Base-by-base conservation (phyloP, 2,113 vertebrate genomes). In the Recurvirostra avosetta region DNA sequence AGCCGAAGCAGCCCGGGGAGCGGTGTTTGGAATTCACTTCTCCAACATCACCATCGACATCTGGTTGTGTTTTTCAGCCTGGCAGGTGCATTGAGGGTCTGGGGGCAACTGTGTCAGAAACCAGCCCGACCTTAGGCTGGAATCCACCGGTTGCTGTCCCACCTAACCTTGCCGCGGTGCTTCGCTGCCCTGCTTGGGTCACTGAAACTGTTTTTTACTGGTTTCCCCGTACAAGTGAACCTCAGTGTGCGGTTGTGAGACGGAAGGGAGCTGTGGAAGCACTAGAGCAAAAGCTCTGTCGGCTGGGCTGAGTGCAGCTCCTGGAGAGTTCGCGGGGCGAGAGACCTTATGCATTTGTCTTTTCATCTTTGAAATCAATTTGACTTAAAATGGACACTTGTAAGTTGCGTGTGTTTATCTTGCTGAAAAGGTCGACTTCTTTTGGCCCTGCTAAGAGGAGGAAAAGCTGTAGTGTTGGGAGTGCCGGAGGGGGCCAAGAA, bases 141-240 rank as follows among this genome's bases (percentile, higher is more conserved):
- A n/a, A 36, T 19, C 53, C 1, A 0, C 0, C 0, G 15, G 27
- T 74, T 32, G 12, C 27, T 56, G 49, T 56, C 65, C 61, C 1
- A 1, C 15, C 19, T 55, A 9, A 29, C 74, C 58, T 40, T 3
- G 0, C 29, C 2, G 2, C 0, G 1, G 67, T 62, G 75, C 91
- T 77, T 76, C 0, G 0, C 75, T 40, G 41, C 47, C 76, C 36
- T 21, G 47, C 73, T 68, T 9, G 8, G 41, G 25, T 68, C 45
- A 29, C 53, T 21, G n/a, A 18, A 55, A 25, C 52, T n/a, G 27
- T 15, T 81, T 36, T 32, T 63, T 58, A 21, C 8, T 3, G 0
- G 3, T 49, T 65, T 43, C 15, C 49, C 62, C 3, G 0, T 10
- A 18, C 32, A 30, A 47, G 34, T 11, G 63, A 81, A 26, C 43